Evolutionary conservation across 2,113 vertebrate genomes (phyloP), one percentile per base, ranked within the genome.

Genomic region (Sceloporus undulatus): DNA sequence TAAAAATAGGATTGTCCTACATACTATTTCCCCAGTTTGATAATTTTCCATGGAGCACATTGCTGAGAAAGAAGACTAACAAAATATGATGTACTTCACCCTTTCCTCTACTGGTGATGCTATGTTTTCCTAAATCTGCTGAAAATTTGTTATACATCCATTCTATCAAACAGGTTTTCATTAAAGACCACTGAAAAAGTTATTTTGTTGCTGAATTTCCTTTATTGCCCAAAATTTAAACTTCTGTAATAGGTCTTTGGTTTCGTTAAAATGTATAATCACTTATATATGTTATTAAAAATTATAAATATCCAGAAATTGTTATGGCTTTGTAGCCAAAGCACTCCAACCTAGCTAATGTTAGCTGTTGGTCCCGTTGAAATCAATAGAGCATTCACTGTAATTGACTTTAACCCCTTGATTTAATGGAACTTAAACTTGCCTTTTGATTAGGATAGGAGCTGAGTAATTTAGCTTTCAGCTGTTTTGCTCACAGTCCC

Each of bases 121-220:
- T 89, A 14, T 90, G 79, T 94, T 93, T 94, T 90, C 88, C 82
- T 91, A 90, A 89, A 90, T 89, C 73, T 79, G 87, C 71, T 71
- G 86, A 70, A 93, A 91, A 87, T 95, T 95, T 90, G 66, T 95
- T 95, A 92, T 95, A 93, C 82, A 94, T 96, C 93, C 77, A 93
- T 97, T 96, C 92, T 97, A 94, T 94, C 90, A 89, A 93, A 93
- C 89, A 90, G 87, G 95, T 96, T 97, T 97, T 97, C 96, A 97
- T 96, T 97, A 97, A 96, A 95, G 42, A 79, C 54, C 73, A 79
- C 54, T 84, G n/a, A 5, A 82, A 88, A 86, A 94, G 90, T 40
- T 52, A 10, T 79, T 90, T 90, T 88, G 54, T 92, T 68, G 87
- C 65, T 84, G 80, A 88, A 87, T 70, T n/a, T 94, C 86, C 85